Percentiles rank a stretch among this genome's conserved stretches.
These are phyloP conservation scores for Pentalonia nigronervosa DNA, from an alignment of 1,140 invertebrate species.

Conservation along the genomic window DNA sequence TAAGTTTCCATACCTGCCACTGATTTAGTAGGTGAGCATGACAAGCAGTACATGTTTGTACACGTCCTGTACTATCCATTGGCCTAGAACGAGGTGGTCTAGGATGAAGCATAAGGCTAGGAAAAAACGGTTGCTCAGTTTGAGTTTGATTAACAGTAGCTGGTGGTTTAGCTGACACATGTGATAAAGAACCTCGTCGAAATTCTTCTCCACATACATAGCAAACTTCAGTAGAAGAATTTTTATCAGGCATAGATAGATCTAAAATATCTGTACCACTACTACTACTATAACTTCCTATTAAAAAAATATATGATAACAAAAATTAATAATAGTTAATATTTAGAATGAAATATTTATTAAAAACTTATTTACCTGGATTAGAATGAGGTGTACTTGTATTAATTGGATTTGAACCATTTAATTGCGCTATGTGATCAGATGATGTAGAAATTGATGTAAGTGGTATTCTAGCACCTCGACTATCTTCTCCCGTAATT, in stretches of 20 bases:
- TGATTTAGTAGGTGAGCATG: conserved; percentile 82
- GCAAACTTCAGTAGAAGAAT: conserved; percentile 86
- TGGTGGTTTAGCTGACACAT: conserved; percentile 70
- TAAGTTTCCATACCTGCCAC: conserved; percentile 70
- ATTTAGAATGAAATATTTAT: background rate
- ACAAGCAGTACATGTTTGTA: conserved; percentile 80
- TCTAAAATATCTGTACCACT: conserved; percentile 77
- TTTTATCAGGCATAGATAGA: conserved; percentile 89
- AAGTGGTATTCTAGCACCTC: conserved; percentile 45
- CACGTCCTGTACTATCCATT: conserved; percentile 81
- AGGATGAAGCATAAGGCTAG: conserved; percentile 82
- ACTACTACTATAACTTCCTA: conserved; percentile 59
- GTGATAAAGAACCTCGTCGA: conserved; percentile 76
- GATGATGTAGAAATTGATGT: conserved; percentile 41
- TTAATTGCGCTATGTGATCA: conserved; percentile 50
- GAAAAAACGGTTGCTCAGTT: conserved; percentile 77
- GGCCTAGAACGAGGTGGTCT: conserved; percentile 81
- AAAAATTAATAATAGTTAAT: conserved; percentile 23
- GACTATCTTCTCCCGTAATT: conserved; percentile 54
- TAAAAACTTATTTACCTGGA: conserved; percentile 46
- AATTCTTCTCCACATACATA: conserved; percentile 90
- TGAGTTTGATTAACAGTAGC: conserved; percentile 49
- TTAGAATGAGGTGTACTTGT: conserved; percentile 56
- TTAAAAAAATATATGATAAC: background rate
- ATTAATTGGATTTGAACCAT: conserved; percentile 55